Evolutionary conservation across 1,140 invertebrate species (phyloP).

Genomic region (Atopsyche davidsoni): DNA sequence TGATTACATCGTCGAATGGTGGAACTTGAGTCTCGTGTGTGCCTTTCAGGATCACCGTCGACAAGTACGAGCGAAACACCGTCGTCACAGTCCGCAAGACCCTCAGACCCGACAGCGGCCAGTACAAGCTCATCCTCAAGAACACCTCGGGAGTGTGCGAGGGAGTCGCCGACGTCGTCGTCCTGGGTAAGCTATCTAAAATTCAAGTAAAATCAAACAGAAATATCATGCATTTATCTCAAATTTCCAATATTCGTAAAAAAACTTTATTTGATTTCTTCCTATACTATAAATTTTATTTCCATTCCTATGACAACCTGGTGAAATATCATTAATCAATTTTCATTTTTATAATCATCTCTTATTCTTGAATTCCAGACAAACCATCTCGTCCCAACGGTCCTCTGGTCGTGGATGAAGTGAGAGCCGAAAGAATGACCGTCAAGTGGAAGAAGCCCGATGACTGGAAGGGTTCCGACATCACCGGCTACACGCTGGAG

Average conservation of each 20-base stretch:
- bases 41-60: slow-evolving; percentile 63
- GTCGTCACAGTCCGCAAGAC: slow-evolving; percentile 84
- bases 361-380: slow-evolving; percentile 52
- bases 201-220: too few species aligned
- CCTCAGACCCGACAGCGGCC: slow-evolving; percentile 81
- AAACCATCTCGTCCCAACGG: slow-evolving; percentile 81
- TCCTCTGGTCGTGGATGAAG: slow-evolving; percentile 80
- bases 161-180: slow-evolving; percentile 77
- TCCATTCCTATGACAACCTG: neutral
- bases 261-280: too few species aligned
- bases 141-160: slow-evolving; percentile 83
- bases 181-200: slow-evolving; percentile 70
- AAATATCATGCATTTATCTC: too few species aligned
- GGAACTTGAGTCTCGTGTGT: too few species aligned
- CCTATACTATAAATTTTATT: neutral
- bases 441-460: slow-evolving; percentile 93
- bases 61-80: slow-evolving; percentile 86
- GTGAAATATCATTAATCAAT: neutral
- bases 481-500: slow-evolving; percentile 94
- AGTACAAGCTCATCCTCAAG: slow-evolving; percentile 77
- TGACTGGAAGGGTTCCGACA: slow-evolving; percentile 87
- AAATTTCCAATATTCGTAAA: too few species aligned
- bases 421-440: slow-evolving; percentile 85
- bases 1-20: too few species aligned
- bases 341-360: slow-evolving; percentile 1